phyloP scores from a whole-genome alignment of 2,113 vertebrate species.

The Alexandromys fortis region DNA sequence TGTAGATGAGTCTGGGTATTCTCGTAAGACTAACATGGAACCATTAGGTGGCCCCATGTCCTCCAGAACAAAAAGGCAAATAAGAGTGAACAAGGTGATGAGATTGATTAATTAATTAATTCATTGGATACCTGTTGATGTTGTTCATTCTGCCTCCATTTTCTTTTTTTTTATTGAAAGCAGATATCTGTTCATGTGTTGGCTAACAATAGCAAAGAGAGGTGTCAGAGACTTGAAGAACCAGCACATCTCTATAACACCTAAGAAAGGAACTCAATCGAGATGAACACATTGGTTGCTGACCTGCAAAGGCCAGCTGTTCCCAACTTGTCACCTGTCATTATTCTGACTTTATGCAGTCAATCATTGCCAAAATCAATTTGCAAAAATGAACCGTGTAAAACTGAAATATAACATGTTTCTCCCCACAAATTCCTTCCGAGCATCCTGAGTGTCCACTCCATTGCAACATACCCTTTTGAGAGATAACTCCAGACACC shows the following conservation, averaged over 20 bases:
- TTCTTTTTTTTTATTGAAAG: background rate
- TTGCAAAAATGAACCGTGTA: conserved; percentile 5
- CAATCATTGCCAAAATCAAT: background rate
- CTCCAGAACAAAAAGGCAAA: background rate
- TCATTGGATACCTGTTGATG: background rate
- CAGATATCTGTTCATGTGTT: background rate
- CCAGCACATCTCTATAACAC: background rate
- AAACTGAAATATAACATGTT: background rate
- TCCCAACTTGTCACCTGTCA: background rate
- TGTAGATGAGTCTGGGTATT: background rate
- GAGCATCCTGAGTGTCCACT: background rate
- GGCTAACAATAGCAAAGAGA: background rate
- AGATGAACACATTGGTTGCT: background rate
- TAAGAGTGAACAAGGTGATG: background rate
- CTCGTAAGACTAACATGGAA: background rate
- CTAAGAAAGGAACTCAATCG: background rate
- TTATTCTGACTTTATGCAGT: background rate
- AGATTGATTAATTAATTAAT: background rate
- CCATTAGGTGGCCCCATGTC: background rate
- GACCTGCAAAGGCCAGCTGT: background rate
- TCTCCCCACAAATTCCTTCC: background rate
- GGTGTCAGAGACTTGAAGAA: background rate
- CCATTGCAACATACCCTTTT: background rate
- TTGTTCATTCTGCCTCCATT: background rate
- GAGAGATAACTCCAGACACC: background rate